Percentiles rank a stretch among this genome's conserved stretches.
phyloP scores from a whole-genome alignment of 2,797 vertebrate genomes.

The Manis crassicaudata region DNA sequence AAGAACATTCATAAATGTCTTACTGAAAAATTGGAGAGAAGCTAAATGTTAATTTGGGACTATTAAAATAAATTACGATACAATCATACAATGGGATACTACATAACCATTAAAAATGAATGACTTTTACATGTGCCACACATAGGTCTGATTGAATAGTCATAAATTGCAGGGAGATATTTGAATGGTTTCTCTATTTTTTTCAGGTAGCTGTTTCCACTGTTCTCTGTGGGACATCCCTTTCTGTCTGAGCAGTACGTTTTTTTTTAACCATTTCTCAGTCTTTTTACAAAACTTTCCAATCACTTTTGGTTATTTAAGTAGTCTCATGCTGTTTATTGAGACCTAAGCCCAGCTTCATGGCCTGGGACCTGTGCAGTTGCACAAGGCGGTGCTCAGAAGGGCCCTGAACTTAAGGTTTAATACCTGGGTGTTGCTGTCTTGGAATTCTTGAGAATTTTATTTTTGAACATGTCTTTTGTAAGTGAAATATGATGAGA shows the following conservation, averaged over 20 bases:
- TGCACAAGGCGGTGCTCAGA: background rate
- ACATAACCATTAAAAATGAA: slow-evolving; percentile 23
- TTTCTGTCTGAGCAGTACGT: background rate
- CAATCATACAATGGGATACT: background rate
- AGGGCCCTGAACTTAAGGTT: background rate
- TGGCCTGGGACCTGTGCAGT: background rate
- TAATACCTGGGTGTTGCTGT: background rate
- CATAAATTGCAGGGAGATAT: background rate
- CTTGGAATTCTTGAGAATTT: slow-evolving; percentile 6
- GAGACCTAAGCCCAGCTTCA: background rate
- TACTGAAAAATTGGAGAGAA: slow-evolving; percentile 48
- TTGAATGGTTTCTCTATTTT: background rate
- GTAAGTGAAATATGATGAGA: background rate
- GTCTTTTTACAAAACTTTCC: background rate
- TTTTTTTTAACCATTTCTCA: background rate
- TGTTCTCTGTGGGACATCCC: background rate
- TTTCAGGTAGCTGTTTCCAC: background rate
- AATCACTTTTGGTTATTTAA: background rate
- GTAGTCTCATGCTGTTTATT: background rate
- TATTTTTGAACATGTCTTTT: slow-evolving; percentile 32
- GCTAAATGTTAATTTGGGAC: slow-evolving; percentile 22
- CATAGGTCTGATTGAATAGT: slow-evolving; percentile 13
- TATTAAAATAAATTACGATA: slow-evolving; percentile 36
- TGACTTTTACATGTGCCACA: slow-evolving; percentile 4
- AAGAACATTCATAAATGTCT: slow-evolving; percentile 38